Percentiles rank a stretch among this genome's conserved stretches.
These are phyloP conservation scores for Nibea coibor DNA, from an alignment of 2,113 vertebrate genomes.

Conservation along the genomic window DNA sequence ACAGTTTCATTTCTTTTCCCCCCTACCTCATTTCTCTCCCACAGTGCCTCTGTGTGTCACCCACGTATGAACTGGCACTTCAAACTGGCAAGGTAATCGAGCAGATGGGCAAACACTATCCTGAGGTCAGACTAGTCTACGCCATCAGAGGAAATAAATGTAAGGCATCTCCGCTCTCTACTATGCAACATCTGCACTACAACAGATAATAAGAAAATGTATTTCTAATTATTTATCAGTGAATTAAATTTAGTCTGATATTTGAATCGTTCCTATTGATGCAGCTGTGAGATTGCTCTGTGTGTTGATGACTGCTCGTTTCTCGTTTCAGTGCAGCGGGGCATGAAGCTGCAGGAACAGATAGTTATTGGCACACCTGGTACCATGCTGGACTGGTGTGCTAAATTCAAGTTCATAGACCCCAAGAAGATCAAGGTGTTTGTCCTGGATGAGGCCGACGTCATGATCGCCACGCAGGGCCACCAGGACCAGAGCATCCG, in stretches of 20 bases:
- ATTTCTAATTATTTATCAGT: too few relatives aligned
- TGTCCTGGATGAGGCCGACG: conserved; percentile 95
- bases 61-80: conserved; percentile 96
- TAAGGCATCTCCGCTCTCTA: conserved; percentile 78
- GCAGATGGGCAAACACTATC: conserved; percentile 95
- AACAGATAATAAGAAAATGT: background rate
- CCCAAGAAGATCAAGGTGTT: conserved; percentile 97
- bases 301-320: background rate
- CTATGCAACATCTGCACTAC: background rate
- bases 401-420: conserved; percentile 95
- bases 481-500: conserved; percentile 99
- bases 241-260: background rate
- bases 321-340: conserved; percentile 88
- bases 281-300: background rate
- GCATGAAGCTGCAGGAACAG: conserved; percentile 92
- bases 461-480: conserved; percentile 98
- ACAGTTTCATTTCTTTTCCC: background rate
- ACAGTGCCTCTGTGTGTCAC: conserved; percentile 97
- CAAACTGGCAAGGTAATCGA: conserved; percentile 99
- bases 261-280: background rate
- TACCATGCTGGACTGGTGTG: conserved; percentile 96
- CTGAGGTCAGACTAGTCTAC: conserved; percentile 92
- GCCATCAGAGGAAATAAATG: conserved; percentile 97
- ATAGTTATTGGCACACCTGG: conserved; percentile 98
- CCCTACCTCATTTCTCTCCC: background rate